Percentiles rank a stretch among this genome's conserved stretches.
Conservation (phyloP, 2,113 vertebrate species). For the Scopus umbretta region DNA sequence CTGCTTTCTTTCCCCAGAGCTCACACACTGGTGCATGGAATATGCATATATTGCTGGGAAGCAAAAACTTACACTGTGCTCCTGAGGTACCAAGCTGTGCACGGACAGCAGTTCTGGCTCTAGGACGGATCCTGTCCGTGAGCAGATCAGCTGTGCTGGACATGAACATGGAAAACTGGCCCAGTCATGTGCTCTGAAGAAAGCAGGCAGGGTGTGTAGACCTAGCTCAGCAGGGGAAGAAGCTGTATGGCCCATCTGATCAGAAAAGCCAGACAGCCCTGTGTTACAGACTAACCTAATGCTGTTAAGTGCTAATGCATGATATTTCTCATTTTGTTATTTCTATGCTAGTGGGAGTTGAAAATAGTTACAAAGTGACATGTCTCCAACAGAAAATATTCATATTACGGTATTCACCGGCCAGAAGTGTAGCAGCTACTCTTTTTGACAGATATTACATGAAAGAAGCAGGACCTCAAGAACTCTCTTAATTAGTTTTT, state of each 20-base stretch:
- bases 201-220: neutral
- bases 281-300: conserved; percentile 19
- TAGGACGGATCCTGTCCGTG: neutral
- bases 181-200: neutral
- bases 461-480: neutral
- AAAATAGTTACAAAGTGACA: conserved; percentile 24
- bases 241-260: neutral
- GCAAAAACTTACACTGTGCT: neutral
- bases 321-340: neutral
- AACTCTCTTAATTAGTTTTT: neutral
- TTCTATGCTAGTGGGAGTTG: conserved; percentile 12
- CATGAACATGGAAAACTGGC: neutral
- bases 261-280: neutral
- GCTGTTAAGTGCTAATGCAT: neutral
- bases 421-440: neutral
- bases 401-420: neutral
- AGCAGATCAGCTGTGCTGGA: neutral
- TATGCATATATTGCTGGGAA: neutral
- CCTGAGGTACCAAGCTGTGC: neutral
- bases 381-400: conserved; percentile 35
- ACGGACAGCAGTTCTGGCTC: neutral
- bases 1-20: neutral
- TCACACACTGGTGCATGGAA: neutral
- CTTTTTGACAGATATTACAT: neutral
- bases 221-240: neutral